Base-by-base conservation (phyloP, 2,113 vertebrate species). In the Corythaeola cristata region DNA sequence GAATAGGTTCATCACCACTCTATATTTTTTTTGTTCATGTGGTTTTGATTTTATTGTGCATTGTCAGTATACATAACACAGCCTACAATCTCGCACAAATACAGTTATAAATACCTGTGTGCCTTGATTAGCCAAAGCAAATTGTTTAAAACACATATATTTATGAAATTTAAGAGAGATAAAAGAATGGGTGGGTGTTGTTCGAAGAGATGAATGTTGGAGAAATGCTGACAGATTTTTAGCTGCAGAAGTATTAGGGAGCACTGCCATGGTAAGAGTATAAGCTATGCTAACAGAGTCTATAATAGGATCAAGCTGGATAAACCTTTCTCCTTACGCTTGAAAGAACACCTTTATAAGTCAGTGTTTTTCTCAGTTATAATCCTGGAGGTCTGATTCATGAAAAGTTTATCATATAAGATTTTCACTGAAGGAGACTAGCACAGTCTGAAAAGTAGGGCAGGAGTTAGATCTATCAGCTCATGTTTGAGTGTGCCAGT, bases 221-320 rank as follows among this genome's bases (percentile, higher is more conserved):
- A 81, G 72, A 69, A 94, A 56, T 37, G n/a, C 47, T 80, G 81
- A 80, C 68, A 11, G 20, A 60, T 56, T 90, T 95, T 95, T 86
- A 89, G 75, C 12, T 84, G 68, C 58, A 89, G 58, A 63, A 78
- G 69, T 63, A 71, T 91, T 90, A 87, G 39, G 28, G 75, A 86
- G 53, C 67, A 56, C 33, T 92, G 66, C 86, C 81, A 74, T 67
- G 52, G 66, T 93, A 93, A 90, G 68, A 82, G 11, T 82, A 82
- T 77, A 94, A 86, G 12, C 69, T 90, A 18, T 93, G 44, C 89
- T 94, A 95, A 91, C 82, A 91, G 77, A 92, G 45, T 74, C 81
- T 96, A 13, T 94, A 96, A 95, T 81, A 92, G 82, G 92, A 96
- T 97, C 94, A 97, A 93, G 71, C 86, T 83, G 63, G 85, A 91